Evolutionary conservation across 2,888 invertebrate genomes (phyloP).

Genomic region (Drosophila planitibia): DNA sequence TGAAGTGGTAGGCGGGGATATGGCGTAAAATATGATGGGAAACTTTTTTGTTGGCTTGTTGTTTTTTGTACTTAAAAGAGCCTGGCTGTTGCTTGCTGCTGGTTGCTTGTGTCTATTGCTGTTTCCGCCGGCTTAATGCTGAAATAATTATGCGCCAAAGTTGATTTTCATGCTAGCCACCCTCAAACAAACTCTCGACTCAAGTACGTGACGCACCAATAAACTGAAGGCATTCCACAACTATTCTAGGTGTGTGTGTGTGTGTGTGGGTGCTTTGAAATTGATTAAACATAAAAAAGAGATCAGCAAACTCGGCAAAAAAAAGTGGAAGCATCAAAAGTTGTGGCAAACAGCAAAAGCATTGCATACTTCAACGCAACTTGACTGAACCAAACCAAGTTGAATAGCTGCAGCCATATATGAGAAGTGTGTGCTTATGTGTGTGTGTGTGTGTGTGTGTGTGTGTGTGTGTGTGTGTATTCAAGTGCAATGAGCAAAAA

Average conservation of each 20-base stretch:
- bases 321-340: constrained; percentile 36
- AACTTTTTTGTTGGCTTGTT: constrained; percentile 60
- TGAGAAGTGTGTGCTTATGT: not conserved
- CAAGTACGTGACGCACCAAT: constrained; percentile 68
- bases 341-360: constrained; percentile 35
- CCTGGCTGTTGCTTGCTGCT: constrained; percentile 23
- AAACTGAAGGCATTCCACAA: constrained; percentile 36
- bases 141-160: constrained; percentile 69
- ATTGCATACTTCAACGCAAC: constrained; percentile 29
- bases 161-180: constrained; percentile 39
- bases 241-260: constrained; percentile 15
- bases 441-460: not conserved
- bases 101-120: constrained; percentile 20
- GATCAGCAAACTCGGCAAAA: constrained; percentile 64
- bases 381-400: constrained; percentile 7
- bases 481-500: constrained; percentile 5
- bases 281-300: constrained; percentile 64
- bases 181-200: constrained; percentile 34
- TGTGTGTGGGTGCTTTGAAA: constrained; percentile 29
- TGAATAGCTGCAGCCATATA: constrained; percentile 6
- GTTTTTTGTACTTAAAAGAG: constrained; percentile 36
- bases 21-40: constrained; percentile 53
- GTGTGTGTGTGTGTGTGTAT: not conserved
- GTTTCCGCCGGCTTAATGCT: constrained; percentile 45
- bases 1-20: not conserved